Percentiles rank a stretch among this genome's conserved stretches.
These are phyloP conservation scores for Orcinus orca DNA, from an alignment of 2,113 vertebrate species.

Conservation along the genomic window DNA sequence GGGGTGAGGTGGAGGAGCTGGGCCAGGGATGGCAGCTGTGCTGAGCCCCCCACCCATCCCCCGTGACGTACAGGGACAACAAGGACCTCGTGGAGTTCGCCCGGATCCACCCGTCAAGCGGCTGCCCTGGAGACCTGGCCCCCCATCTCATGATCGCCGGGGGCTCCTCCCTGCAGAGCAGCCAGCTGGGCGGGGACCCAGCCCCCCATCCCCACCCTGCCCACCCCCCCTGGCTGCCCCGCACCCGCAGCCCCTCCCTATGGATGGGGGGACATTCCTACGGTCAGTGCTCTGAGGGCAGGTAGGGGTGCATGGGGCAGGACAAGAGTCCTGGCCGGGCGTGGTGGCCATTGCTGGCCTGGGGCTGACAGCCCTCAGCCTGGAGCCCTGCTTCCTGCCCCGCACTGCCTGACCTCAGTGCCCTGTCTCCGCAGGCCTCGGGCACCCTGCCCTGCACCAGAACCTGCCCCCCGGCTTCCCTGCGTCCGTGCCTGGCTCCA, in stretches of 20 bases:
- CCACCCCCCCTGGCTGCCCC: conserved; percentile 95
- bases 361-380: background rate
- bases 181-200: conserved; percentile 89
- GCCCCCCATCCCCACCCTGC: conserved; percentile 90
- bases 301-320: rapidly evolving
- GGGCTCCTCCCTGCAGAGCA: conserved; percentile 89
- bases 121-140: conserved; percentile 93
- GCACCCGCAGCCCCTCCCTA: conserved; percentile 95
- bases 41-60: background rate
- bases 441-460: conserved; percentile 95
- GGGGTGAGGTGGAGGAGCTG: background rate
- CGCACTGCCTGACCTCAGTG: background rate
- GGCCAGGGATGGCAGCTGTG: rapidly evolving
- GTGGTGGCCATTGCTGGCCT: background rate
- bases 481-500: conserved; percentile 91
- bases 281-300: conserved; percentile 82
- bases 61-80: conserved; percentile 86
- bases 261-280: conserved; percentile 98
- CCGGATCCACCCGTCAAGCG: conserved; percentile 91
- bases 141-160: conserved; percentile 94
- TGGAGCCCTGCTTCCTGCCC: background rate
- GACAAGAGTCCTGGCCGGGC: background rate
- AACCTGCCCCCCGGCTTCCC: conserved; percentile 95
- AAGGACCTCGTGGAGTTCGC: conserved; percentile 95
- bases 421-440: conserved; percentile 85